Evolutionary conservation across 1,140 invertebrate genomes (phyloP).

Genomic region (Drosophila elegans): DNA sequence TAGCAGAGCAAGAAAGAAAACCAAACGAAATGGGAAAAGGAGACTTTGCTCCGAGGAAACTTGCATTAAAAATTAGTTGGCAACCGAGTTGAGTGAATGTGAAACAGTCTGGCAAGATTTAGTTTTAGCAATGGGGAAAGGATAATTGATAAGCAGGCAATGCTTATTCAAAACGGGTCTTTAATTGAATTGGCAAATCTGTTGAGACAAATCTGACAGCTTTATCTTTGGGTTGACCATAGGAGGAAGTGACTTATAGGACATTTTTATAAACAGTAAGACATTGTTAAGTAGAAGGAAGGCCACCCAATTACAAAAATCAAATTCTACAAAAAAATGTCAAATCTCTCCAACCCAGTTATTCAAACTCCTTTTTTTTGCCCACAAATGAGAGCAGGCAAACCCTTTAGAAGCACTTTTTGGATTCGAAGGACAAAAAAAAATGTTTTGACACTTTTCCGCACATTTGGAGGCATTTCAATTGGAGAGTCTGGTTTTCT

Average conservation of each 20-base stretch:
- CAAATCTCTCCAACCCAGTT: too few species aligned
- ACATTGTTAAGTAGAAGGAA: too few species aligned
- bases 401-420: conserved; percentile 1
- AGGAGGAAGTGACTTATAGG: too few species aligned
- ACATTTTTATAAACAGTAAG: too few species aligned
- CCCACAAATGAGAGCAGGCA: background rate
- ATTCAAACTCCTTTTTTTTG: too few species aligned
- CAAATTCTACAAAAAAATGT: too few species aligned
- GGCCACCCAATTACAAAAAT: too few species aligned
- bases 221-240: too few species aligned
- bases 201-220: too few species aligned
- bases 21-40: background rate
- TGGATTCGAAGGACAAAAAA: background rate
- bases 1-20: conserved; percentile 20
- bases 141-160: conserved; percentile 1
- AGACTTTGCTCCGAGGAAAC: background rate
- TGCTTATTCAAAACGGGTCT: background rate
- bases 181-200: background rate
- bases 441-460: conserved; percentile 9
- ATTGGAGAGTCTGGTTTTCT: background rate
- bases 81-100: background rate
- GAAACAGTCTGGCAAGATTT: background rate
- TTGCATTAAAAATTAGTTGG: conserved; percentile 14
- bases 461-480: conserved; percentile 4
- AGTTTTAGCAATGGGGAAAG: background rate